Evolutionary conservation across 2,888 invertebrate species (phyloP), one percentile per base, ranked within the genome.

Genomic region (Acronicta aceris): DNA sequence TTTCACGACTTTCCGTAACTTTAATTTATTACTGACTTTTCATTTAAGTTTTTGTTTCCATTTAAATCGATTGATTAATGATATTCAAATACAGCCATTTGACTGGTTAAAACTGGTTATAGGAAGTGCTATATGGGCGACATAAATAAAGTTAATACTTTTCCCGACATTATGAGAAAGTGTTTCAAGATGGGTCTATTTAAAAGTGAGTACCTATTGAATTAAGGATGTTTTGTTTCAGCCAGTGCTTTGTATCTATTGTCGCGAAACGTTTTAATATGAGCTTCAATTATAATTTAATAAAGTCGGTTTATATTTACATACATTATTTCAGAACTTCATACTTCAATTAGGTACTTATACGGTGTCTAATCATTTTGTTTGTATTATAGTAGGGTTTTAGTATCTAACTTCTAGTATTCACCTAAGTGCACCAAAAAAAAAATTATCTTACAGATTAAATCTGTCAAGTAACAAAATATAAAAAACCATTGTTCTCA

Each of bases 111-210:
- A 12, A 59, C 63, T 59, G 58, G 43, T 70, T 49, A 41, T 43
- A 59, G 27, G 53, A 59, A 75, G 68, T 79, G 76, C 66, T 79
- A 79, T 81, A 89, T 92, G 91, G 91, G 88, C 76, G 89, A 90
- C 77, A 74, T 84, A 75, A 88, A 85, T 65, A 90, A 83, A 84
- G 76, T 81, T 55, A 86, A 84, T 56, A 81, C 84, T 45, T 81
- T 92, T 74, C 82, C 91, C 55, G 85, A 89, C 85, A 90, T 87
- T 71, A 92, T 94, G 93, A 85, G 93, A 86, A 94, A 93, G 89
- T 93, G 91, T 79, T 94, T 94, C 84, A 94, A 94, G 84, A 93
- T 93, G 92, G 92, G 94, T 61, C 86, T 94, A 56, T 93, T 93
- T 52, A 94, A 93, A 82, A 92, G 94, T 94, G 81, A 94, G 94